phyloP scores from a whole-genome alignment of 2,888 invertebrate species.

The Biston betularia region DNA sequence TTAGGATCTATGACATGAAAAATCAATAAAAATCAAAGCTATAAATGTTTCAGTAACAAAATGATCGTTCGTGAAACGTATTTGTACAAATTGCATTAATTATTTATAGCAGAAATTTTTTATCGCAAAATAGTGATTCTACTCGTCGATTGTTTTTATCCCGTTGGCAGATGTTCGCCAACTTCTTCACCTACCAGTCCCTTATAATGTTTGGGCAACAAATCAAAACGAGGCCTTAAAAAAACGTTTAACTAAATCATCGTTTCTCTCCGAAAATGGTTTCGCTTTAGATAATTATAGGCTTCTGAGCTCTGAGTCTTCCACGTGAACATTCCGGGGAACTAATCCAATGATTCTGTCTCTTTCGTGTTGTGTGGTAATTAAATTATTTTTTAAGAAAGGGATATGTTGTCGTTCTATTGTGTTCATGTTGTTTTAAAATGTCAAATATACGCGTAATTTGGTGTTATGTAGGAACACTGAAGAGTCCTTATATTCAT shows the following conservation, averaged over 20 bases:
- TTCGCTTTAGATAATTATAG: constrained; percentile 83
- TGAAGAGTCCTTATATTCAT: too few species aligned
- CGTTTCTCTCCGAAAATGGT: constrained; percentile 78
- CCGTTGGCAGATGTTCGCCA: constrained; percentile 42
- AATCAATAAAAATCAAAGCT: too few species aligned
- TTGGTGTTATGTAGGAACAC: too few species aligned
- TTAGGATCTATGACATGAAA: too few species aligned
- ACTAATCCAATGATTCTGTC: constrained; percentile 66
- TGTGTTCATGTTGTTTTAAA: not conserved
- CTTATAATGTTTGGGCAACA: constrained; percentile 73
- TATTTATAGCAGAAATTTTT: not conserved
- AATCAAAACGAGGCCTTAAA: constrained; percentile 79
- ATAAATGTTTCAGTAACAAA: not conserved
- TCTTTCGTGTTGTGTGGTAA: constrained; percentile 41
- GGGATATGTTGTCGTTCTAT: constrained; percentile 22
- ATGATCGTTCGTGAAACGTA: not conserved
- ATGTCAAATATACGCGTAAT: not conserved
- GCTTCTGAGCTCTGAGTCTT: constrained; percentile 63
- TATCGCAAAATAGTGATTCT: not conserved
- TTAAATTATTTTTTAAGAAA: constrained; percentile 42
- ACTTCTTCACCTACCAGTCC: constrained; percentile 52
- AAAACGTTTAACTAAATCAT: constrained; percentile 83
- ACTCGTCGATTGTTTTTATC: constrained; percentile 10
- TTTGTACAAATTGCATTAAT: not conserved
- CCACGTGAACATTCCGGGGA: constrained; percentile 64